A percentile compares a stretch with the other conserved stretches of the same genome.
Evolutionary conservation across 1,140 invertebrate genomes (phyloP).

Genomic region (Drosophila mojavensis): DNA sequence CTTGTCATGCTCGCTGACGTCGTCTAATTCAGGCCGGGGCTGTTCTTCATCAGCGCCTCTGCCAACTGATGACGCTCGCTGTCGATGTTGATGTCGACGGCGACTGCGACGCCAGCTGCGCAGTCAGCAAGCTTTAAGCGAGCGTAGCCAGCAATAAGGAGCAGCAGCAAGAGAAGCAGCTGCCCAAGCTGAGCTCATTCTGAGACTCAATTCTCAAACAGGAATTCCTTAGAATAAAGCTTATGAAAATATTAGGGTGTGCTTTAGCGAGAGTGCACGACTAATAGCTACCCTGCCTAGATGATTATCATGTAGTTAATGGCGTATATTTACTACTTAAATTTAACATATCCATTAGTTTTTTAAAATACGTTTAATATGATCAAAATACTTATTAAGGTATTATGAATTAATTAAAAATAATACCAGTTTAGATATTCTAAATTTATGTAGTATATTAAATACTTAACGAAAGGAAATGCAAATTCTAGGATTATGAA

Average conservation of each 20-base stretch:
- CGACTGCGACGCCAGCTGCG: constrained; percentile 1
- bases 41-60: constrained; percentile 78
- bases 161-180: constrained; percentile 12
- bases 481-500: no score
- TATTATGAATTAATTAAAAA: no score
- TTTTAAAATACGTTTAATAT: no score
- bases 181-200: constrained; percentile 55
- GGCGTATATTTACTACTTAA: no score
- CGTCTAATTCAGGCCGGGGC: constrained; percentile 81
- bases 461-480: no score
- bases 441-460: no score
- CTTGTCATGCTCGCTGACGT: constrained; percentile 79
- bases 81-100: neutral
- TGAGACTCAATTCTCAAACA: constrained; percentile 51
- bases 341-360: no score
- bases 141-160: constrained; percentile 21
- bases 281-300: no score
- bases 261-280: no score
- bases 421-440: no score
- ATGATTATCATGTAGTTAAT: no score
- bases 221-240: constrained; percentile 63
- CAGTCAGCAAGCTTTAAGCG: constrained; percentile 14
- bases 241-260: neutral
- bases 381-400: no score
- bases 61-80: constrained; percentile 31